Conservation (phyloP, 2,888 invertebrate species). For the Drosophila seclusa region DNA sequence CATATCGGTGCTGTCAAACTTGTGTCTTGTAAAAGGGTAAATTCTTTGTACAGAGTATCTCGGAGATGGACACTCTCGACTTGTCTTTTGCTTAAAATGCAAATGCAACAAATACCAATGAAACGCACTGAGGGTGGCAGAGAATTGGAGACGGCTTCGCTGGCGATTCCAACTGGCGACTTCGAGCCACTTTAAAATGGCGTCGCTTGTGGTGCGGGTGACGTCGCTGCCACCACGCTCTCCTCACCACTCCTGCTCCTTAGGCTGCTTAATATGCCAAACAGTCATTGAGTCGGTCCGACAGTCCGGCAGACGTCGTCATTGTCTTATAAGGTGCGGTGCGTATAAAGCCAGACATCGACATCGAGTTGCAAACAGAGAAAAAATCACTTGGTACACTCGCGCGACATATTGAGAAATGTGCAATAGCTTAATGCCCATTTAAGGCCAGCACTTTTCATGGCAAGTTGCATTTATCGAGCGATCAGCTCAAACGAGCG, state of each 20-base stretch:
- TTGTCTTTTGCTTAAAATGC: slow-evolving; percentile 44
- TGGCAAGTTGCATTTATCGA: slow-evolving; percentile 84
- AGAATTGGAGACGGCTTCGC: slow-evolving; percentile 18
- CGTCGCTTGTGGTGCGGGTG: slow-evolving; percentile 65
- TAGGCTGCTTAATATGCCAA: slow-evolving; percentile 73
- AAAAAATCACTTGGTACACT: slow-evolving; percentile 75
- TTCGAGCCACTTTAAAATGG: slow-evolving; percentile 63
- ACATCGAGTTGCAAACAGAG: slow-evolving; percentile 48
- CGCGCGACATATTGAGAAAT: slow-evolving; percentile 85
- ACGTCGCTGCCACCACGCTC: slow-evolving; percentile 34
- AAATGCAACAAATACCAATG: slow-evolving; percentile 48
- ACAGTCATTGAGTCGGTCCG: slow-evolving; percentile 43
- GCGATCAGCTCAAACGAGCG: slow-evolving; percentile 73
- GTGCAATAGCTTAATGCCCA: slow-evolving; percentile 85
- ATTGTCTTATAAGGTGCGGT: slow-evolving; percentile 76
- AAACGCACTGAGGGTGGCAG: slow-evolving; percentile 49
- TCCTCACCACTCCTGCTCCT: slow-evolving; percentile 1
- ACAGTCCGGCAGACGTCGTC: slow-evolving; percentile 67
- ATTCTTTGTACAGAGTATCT: slow-evolving; percentile 4
- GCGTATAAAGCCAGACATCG: slow-evolving; percentile 76
- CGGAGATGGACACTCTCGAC: neutral
- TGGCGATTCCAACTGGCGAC: slow-evolving; percentile 29
- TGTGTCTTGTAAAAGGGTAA: neutral
- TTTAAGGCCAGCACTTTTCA: slow-evolving; percentile 83
- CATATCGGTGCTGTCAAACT: neutral